phyloP scores from a whole-genome alignment of 2,113 vertebrate species.

The Tachysurus vachellii region DNA sequence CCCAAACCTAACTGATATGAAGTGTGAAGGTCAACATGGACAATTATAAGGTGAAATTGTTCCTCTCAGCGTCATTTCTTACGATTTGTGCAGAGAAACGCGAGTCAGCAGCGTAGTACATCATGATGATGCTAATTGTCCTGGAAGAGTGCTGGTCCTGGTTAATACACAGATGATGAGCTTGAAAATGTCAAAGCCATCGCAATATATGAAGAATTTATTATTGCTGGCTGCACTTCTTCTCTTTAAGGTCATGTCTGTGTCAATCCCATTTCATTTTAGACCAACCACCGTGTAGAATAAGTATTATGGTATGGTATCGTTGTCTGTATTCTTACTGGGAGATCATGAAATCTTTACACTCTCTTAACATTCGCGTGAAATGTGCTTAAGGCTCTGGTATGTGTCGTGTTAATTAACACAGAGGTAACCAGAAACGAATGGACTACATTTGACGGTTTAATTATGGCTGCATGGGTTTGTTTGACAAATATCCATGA shows the following conservation, averaged over 20 bases:
- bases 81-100: slow-evolving; percentile 5
- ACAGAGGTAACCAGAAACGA: slow-evolving; percentile 29
- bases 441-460: background rate
- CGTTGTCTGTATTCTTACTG: too few relatives aligned
- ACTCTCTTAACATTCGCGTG: background rate
- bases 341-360: background rate
- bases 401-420: slow-evolving; percentile 15
- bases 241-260: background rate
- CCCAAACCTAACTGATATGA: background rate
- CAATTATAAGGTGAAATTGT: slow-evolving; percentile 3
- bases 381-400: slow-evolving; percentile 15
- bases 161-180: slow-evolving; percentile 38
- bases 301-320: background rate
- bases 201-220: background rate
- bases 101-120: slow-evolving; percentile 14
- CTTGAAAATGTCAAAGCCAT: slow-evolving; percentile 38
- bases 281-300: background rate
- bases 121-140: slow-evolving; percentile 45
- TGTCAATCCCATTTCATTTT: background rate
- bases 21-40: background rate
- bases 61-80: background rate
- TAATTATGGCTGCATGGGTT: slow-evolving; percentile 22
- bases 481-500: slow-evolving; percentile 24
- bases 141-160: slow-evolving; percentile 30
- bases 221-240: background rate